phyloP scores from a whole-genome alignment of 2,113 vertebrate genomes.

The Ameiurus melas region DNA sequence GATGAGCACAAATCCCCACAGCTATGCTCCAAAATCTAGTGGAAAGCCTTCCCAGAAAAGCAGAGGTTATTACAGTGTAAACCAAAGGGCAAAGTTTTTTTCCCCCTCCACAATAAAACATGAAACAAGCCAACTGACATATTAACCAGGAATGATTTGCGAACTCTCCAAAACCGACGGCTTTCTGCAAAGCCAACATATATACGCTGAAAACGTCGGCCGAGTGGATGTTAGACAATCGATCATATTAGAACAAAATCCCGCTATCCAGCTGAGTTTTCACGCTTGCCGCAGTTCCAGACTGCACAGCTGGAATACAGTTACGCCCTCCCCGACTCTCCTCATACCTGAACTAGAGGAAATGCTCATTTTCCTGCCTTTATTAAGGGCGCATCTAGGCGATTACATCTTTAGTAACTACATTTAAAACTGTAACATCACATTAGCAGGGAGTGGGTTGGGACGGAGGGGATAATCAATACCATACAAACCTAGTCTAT shows the following conservation, averaged over 20 bases:
- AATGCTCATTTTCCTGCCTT: background rate
- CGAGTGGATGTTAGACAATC: background rate
- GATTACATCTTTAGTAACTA: too few relatives aligned
- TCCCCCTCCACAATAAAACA: too few relatives aligned
- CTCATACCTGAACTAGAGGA: background rate
- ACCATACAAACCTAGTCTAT: background rate
- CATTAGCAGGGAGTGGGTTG: background rate
- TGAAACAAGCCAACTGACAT: too few relatives aligned
- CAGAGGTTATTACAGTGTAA: background rate
- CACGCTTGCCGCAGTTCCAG: background rate
- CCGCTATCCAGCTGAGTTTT: background rate
- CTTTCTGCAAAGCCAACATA: background rate
- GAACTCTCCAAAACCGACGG: background rate
- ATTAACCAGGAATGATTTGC: too few relatives aligned
- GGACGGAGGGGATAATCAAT: background rate
- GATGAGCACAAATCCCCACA: background rate
- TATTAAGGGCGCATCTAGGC: too few relatives aligned
- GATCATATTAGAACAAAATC: background rate
- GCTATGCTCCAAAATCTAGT: background rate
- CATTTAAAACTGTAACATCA: background rate
- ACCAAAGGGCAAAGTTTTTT: background rate
- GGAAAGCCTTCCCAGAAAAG: background rate
- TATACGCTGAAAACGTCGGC: background rate
- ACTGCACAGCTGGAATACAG: background rate
- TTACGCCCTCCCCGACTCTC: background rate